Evolutionary conservation across 2,113 vertebrate species (phyloP).

Genomic region (Mesoclemmys tuberculata): DNA sequence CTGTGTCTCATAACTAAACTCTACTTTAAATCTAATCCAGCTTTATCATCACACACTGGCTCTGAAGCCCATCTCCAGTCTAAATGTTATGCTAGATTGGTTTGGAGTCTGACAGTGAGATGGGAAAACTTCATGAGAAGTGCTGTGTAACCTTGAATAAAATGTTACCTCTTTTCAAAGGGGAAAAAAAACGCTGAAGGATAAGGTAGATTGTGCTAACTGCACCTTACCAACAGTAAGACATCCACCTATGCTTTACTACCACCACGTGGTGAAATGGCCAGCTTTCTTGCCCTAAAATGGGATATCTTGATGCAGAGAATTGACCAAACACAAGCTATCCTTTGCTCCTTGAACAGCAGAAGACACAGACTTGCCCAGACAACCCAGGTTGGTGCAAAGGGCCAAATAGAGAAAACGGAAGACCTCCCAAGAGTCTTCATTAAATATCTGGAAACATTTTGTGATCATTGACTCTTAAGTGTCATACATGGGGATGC

Average conservation of each 20-base stretch:
- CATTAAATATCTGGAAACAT: background rate
- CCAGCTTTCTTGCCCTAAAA: background rate
- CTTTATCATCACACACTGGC: background rate
- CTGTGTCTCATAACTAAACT: background rate
- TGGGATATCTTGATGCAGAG: accelerated
- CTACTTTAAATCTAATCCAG: background rate
- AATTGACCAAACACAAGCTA: background rate
- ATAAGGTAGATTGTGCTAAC: background rate
- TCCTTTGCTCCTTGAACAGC: background rate
- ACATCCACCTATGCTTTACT: background rate
- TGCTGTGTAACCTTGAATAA: accelerated
- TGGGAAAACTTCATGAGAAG: background rate
- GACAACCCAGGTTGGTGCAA: background rate
- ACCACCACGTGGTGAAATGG: background rate
- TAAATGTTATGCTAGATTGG: accelerated
- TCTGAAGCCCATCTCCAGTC: background rate
- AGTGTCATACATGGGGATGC: accelerated
- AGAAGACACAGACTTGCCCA: background rate
- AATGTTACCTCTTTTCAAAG: background rate
- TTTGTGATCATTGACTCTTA: background rate
- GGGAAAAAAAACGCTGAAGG: background rate
- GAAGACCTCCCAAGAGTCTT: background rate
- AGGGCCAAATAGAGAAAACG: background rate
- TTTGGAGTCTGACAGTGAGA: background rate
- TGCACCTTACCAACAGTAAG: background rate